phyloP scores from a whole-genome alignment of 2,113 vertebrate genomes.

The Notarius lentiginosus region DNA sequence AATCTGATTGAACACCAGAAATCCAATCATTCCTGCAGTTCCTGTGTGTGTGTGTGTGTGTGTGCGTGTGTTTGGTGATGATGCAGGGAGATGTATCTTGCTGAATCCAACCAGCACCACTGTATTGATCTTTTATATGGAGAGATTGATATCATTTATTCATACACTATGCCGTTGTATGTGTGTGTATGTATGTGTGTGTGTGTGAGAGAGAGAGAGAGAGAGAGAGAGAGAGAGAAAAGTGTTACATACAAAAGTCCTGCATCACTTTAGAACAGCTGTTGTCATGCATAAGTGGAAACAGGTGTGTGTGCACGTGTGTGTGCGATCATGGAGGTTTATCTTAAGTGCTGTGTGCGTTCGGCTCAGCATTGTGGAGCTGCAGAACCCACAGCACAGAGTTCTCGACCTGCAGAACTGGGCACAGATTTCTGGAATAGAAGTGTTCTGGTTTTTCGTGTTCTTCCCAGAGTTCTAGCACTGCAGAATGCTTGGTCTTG shows the following conservation, averaged over 20 bases:
- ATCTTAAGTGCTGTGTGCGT: too few relatives aligned
- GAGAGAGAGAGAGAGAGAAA: neutral
- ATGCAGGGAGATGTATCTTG: neutral
- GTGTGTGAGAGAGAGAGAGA: neutral
- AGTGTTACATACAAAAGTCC: neutral
- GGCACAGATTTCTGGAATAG: too few relatives aligned
- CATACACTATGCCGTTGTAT: neutral
- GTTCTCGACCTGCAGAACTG: neutral
- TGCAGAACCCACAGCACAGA: neutral
- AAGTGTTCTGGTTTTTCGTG: too few relatives aligned
- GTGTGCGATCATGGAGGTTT: too few relatives aligned
- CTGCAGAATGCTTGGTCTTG: neutral
- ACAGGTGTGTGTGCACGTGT: neutral
- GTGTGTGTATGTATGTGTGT: neutral
- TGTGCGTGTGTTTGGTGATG: neutral
- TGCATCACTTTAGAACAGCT: neutral
- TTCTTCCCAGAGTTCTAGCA: neutral
- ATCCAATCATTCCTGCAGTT: too few relatives aligned
- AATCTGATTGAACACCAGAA: too few relatives aligned
- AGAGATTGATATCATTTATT: slow-evolving; percentile 17
- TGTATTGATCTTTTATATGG: slow-evolving; percentile 11
- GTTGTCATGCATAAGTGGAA: neutral
- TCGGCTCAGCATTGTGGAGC: too few relatives aligned
- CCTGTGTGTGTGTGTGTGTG: slow-evolving; percentile 9
- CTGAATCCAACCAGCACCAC: neutral